Evolutionary conservation across 2,113 vertebrate genomes (phyloP).

Genomic region (Penelope pileata): DNA sequence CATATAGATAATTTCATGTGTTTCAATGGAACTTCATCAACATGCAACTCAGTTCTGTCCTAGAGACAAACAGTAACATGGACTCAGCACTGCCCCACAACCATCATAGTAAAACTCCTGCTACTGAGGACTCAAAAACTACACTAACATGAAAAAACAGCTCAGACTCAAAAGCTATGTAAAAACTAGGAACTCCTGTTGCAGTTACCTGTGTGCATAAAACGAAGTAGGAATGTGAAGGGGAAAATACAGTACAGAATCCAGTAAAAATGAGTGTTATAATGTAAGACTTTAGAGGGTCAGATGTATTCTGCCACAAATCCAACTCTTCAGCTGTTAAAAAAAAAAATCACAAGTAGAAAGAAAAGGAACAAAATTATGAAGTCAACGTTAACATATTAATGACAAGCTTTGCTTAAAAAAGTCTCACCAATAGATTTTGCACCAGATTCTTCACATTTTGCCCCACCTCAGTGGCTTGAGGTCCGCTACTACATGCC

Average conservation of each 20-base stretch:
- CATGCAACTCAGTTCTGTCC: neutral
- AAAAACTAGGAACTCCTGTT: neutral
- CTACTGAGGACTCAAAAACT: neutral
- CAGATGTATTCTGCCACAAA: neutral
- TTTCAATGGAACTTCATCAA: neutral
- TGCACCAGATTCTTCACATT: constrained; percentile 90
- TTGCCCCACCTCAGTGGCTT: constrained; percentile 86
- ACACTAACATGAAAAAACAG: neutral
- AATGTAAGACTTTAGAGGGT: neutral
- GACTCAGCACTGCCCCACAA: neutral
- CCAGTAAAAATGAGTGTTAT: neutral
- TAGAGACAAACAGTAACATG: neutral
- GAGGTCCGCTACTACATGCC: constrained; percentile 88
- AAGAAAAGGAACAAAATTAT: neutral
- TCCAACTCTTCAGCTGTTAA: neutral
- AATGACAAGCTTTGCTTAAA: neutral
- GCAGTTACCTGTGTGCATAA: neutral
- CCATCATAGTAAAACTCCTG: neutral
- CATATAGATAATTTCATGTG: neutral
- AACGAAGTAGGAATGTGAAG: neutral
- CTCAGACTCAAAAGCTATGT: neutral
- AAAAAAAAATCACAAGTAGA: neutral
- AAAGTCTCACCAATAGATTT: constrained; percentile 85
- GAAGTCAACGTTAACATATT: neutral
- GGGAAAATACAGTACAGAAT: neutral